A percentile compares a stretch with the other conserved stretches of the same genome.
Evolutionary conservation across 2,113 vertebrate species (phyloP).

Genomic region (Electrona antarctica): DNA sequence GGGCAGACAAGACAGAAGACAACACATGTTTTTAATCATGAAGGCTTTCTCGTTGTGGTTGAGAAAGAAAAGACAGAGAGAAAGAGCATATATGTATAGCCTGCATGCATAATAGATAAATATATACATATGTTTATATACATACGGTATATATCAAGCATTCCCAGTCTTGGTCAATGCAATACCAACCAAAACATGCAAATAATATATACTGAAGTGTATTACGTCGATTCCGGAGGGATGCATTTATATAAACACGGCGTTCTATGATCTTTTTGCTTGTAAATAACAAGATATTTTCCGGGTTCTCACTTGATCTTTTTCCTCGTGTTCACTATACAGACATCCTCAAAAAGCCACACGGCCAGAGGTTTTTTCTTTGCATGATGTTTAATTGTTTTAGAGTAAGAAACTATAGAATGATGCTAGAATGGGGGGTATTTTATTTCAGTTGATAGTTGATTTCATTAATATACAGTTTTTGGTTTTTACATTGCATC

Average conservation of each 20-base stretch:
- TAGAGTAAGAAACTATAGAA: background rate
- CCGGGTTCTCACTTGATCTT: constrained; percentile 3
- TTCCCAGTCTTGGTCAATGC: constrained; percentile 69
- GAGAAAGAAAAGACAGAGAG: constrained; percentile 28
- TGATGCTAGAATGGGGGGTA: background rate
- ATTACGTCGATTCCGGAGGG: constrained; percentile 50
- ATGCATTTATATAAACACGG: background rate
- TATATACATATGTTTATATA: constrained; percentile 17
- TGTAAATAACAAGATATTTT: constrained; percentile 28
- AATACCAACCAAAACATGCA: constrained; percentile 77
- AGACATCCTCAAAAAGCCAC: background rate
- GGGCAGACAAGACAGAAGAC: background rate
- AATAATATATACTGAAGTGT: constrained; percentile 64
- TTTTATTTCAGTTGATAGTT: constrained; percentile 20
- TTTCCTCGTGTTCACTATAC: background rate
- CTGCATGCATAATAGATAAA: constrained; percentile 70
- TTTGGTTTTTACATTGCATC: no score
- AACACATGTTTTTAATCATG: constrained; percentile 56
- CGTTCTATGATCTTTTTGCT: constrained; percentile 19
- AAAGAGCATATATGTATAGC: constrained; percentile 27
- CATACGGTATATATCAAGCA: constrained; percentile 49
- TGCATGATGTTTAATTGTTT: background rate
- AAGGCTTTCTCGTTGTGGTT: constrained; percentile 34
- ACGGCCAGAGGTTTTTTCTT: no score
- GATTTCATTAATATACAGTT: no score